A percentile compares a stretch with the other conserved stretches of the same genome.
Evolutionary conservation across 2,888 invertebrate genomes (phyloP).

Genomic region (Tortricodes alternella): DNA sequence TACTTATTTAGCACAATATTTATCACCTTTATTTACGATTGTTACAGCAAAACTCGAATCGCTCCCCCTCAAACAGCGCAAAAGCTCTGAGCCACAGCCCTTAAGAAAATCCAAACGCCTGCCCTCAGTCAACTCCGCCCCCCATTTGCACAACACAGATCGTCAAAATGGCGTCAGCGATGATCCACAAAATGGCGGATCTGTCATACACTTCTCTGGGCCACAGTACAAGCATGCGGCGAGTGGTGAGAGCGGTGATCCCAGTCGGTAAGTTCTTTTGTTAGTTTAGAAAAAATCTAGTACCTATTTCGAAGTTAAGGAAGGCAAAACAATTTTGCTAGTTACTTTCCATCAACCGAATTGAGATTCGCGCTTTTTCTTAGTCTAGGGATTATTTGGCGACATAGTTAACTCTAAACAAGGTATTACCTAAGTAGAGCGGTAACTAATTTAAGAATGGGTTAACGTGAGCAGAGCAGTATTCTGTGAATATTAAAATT

Average conservation of each 20-base stretch:
- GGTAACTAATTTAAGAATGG: no score
- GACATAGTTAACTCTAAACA: no score
- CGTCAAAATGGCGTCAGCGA: neutral
- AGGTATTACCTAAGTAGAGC: no score
- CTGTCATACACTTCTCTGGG: neutral
- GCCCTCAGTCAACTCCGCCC: slow-evolving; percentile 68
- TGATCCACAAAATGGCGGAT: slow-evolving; percentile 18
- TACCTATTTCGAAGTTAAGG: no score
- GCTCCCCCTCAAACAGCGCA: slow-evolving; percentile 40
- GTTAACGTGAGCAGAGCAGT: no score
- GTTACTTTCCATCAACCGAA: no score
- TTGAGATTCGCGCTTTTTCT: no score
- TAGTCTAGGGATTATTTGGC: no score
- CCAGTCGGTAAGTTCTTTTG: neutral
- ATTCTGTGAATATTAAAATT: no score
- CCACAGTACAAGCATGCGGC: neutral
- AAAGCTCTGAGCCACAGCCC: slow-evolving; percentile 36
- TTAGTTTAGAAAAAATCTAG: neutral
- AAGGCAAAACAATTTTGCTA: no score
- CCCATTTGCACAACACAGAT: slow-evolving; percentile 64
- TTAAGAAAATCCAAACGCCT: slow-evolving; percentile 48
- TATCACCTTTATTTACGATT: no score
- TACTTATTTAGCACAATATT: no score
- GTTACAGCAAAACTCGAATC: slow-evolving; percentile 49
- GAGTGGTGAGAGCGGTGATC: neutral